Base-by-base conservation (phyloP, 2,797 vertebrate species). In the Orientallactaga sibirica region DNA sequence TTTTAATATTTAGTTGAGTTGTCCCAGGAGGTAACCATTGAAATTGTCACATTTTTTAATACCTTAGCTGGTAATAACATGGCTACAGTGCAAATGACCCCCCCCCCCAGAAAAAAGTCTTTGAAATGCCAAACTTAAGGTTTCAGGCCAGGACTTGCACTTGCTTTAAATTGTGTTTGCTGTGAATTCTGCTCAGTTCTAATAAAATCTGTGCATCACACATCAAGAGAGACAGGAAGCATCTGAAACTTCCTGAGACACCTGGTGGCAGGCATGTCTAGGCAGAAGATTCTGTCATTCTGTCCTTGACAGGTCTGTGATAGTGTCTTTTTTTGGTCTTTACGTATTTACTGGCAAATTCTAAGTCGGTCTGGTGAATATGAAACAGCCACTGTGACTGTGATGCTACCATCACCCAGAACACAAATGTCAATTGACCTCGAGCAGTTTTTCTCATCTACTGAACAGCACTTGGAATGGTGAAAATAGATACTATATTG, bases 281-380 rank as follows among this genome's bases (percentile, higher is more conserved):
- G 93, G 91, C 90, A 93, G 91, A 88, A 20, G 8, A 48, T 77
- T 2, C 58, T 77, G 90, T 92, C 78, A 62, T 67, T 43, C 66
- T 93, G 61, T 79, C 61, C 58, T 43, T 95, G 80, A 94, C 86
- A 84, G 70, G 68, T 90, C 68, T 86, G 62, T 92, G 94, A 95
- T 95, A 75, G 62, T 22, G 90, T 95, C 92, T 94, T 86, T 90
- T n/a, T 87, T 86, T 29, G 7, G 37, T 68, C 58, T 84, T 94
- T 86, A 86, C 86, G 82, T 95, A 89, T 94, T 97, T 95, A 89
- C 70, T 91, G 94, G 68, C 29, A 96, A 87, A 94, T 95, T 92
- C 88, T 48, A 93, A 90, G 2, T 88, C 68, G 83, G 25, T 25
- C 33, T 25, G 70, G 84, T 79, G 71, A 95, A 77, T 88, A 58